Evolutionary conservation across 37 sponge, comb jelly and placozoan genomes (phyloP).

Genomic region (Cliona cf. orientalis): DNA sequence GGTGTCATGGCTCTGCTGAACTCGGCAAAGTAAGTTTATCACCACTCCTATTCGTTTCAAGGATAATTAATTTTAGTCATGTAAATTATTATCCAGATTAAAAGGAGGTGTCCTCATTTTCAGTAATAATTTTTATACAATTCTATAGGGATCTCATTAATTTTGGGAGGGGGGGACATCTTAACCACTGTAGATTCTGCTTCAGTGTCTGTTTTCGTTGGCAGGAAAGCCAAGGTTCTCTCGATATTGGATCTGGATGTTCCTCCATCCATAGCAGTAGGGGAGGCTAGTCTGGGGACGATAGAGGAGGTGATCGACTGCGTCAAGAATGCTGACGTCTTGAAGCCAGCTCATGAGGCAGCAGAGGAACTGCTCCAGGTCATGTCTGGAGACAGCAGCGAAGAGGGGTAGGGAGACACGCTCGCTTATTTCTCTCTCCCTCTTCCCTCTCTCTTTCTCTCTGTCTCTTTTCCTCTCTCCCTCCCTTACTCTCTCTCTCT

Average conservation of each 20-base stretch:
- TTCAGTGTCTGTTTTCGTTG: too few species aligned
- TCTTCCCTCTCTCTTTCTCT: neutral
- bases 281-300: slow-evolving; percentile 81
- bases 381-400: slow-evolving; percentile 22
- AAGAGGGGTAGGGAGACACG: neutral
- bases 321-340: slow-evolving; percentile 64
- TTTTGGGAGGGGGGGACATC: too few species aligned
- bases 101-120: too few species aligned
- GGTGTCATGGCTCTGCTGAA: slow-evolving; percentile 81
- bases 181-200: too few species aligned
- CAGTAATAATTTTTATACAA: neutral
- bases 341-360: slow-evolving; percentile 83
- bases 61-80: neutral
- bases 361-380: slow-evolving; percentile 51
- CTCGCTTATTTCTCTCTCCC: neutral
- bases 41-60: neutral
- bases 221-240: slow-evolving; percentile 56
- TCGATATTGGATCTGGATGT: slow-evolving; percentile 87
- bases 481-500: neutral
- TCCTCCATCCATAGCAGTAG: slow-evolving; percentile 78
- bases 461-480: neutral
- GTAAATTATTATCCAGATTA: neutral
- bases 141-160: too few species aligned
- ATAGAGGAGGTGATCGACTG: slow-evolving; percentile 81
- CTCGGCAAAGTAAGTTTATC: slow-evolving; percentile 66